Conservation (phyloP, 2,113 vertebrate genomes). For the Hucho hucho region DNA sequence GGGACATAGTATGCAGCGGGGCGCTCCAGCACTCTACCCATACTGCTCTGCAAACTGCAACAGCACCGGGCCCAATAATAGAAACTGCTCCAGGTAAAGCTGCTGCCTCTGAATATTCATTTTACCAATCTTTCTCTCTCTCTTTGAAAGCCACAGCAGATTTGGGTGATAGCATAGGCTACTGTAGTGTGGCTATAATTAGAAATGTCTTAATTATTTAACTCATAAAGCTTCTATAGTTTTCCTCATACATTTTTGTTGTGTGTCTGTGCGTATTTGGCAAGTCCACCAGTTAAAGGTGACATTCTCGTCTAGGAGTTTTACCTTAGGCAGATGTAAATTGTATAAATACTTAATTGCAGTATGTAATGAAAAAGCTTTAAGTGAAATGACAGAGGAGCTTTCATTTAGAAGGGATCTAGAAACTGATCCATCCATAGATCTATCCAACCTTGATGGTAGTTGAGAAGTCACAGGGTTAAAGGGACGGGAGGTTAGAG, state of each 20-base stretch:
- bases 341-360: not conserved
- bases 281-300: not conserved
- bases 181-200: conserved; percentile 8
- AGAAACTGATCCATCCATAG: no score
- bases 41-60: not conserved
- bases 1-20: not conserved
- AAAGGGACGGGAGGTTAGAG: no score
- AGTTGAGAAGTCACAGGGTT: no score
- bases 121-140: not conserved
- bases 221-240: no score
- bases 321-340: not conserved
- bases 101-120: conserved; percentile 19
- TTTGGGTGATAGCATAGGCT: conserved; percentile 5
- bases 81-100: conserved; percentile 25
- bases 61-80: not conserved
- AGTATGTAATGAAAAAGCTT: not conserved
- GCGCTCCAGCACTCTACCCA: not conserved
- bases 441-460: no score
- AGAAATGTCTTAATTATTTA: conserved; percentile 8
- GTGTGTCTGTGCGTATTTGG: not conserved
- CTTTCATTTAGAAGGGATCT: no score
- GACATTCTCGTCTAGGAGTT: not conserved
- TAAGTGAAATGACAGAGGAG: not conserved
- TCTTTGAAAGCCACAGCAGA: not conserved
- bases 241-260: not conserved